Percentiles rank a stretch among this genome's conserved stretches.
phyloP scores from a whole-genome alignment of 2,797 vertebrate species.

The Coregonus suidteri region DNA sequence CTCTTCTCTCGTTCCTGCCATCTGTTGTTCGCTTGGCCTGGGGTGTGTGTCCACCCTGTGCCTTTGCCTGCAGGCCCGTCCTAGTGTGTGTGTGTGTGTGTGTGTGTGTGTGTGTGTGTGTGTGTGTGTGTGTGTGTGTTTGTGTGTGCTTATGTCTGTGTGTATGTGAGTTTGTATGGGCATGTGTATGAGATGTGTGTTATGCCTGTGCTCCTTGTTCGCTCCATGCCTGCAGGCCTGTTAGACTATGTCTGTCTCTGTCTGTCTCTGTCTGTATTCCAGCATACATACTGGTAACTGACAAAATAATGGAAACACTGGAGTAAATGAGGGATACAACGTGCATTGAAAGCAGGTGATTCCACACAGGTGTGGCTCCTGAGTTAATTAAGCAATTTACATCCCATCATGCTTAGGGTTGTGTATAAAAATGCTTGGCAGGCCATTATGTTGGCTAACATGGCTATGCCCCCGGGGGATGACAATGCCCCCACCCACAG shows the following conservation, averaged over 20 bases:
- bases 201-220: background rate
- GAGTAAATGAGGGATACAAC: no score
- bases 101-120: background rate
- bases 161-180: background rate
- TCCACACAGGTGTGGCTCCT: no score
- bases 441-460: no score
- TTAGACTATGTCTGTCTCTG: background rate
- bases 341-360: no score
- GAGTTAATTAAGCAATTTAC: no score
- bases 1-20: background rate
- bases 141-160: background rate
- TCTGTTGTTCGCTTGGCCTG: background rate
- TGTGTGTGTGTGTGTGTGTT: background rate
- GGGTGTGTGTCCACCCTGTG: background rate
- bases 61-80: background rate
- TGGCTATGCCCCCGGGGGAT: no score
- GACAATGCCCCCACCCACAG: no score
- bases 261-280: conserved; percentile 12
- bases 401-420: no score
- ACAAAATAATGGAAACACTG: no score
- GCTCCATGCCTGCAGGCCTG: background rate
- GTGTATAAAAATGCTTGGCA: no score
- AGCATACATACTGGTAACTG: conserved; percentile 21
- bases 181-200: background rate
- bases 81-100: background rate